These are phyloP conservation scores for Brienomyrus brachyistius DNA, from an alignment of 2,113 vertebrate species.

Conservation along the genomic window DNA sequence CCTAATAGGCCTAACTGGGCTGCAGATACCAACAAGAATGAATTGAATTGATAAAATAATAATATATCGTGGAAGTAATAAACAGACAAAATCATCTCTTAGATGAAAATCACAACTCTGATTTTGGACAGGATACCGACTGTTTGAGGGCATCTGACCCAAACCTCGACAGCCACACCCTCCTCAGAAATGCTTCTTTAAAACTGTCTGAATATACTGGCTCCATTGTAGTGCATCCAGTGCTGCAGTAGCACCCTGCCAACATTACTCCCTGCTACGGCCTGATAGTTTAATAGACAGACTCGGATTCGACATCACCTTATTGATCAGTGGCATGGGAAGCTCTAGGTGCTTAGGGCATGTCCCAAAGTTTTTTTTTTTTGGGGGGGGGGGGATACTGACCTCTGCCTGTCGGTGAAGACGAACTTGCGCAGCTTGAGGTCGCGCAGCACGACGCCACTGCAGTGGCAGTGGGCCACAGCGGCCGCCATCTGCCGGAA, in stretches of 20 bases:
- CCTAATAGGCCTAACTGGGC: background rate
- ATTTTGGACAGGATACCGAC: background rate
- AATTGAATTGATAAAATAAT: no score
- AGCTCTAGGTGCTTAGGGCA: background rate
- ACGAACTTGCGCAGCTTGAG: slow-evolving; percentile 76
- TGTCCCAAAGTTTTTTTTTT: background rate
- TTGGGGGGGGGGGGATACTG: slow-evolving; percentile 18
- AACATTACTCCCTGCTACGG: background rate
- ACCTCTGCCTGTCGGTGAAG: slow-evolving; percentile 68
- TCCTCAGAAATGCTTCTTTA: background rate
- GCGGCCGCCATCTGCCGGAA: slow-evolving; percentile 68
- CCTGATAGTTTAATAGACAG: background rate
- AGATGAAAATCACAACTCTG: background rate
- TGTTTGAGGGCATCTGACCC: background rate
- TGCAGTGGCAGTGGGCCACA: slow-evolving; percentile 65
- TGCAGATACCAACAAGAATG: background rate
- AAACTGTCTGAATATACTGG: background rate
- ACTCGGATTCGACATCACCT: background rate
- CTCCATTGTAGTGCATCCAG: background rate
- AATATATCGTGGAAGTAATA: background rate
- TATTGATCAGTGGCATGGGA: background rate
- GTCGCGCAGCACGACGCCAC: slow-evolving; percentile 66
- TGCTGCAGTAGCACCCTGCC: background rate
- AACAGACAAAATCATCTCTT: background rate
- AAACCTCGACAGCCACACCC: background rate